Evolutionary conservation across 2,113 vertebrate species (phyloP).

Genomic region (Ciconia stormi): DNA sequence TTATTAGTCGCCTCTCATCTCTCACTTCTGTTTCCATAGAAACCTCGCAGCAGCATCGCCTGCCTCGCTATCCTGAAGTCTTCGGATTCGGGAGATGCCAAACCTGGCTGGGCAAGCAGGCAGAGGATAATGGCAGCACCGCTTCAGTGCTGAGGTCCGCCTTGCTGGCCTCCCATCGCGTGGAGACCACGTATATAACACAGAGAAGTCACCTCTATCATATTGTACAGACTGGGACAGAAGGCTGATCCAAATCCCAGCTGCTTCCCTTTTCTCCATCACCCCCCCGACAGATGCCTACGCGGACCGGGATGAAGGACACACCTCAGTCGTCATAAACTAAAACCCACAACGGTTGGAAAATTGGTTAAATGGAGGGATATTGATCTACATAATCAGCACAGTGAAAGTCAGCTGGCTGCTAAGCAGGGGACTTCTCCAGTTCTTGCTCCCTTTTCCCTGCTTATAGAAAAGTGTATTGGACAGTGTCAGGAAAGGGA

Average conservation of each 20-base stretch:
- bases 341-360: background rate
- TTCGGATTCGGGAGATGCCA: background rate
- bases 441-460: background rate
- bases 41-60: slow-evolving; percentile 40
- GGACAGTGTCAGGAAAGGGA: background rate
- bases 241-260: background rate
- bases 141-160: background rate
- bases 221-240: background rate
- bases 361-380: background rate
- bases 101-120: background rate
- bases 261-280: background rate
- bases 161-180: background rate
- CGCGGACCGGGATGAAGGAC: background rate
- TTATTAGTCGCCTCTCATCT: slow-evolving; percentile 55
- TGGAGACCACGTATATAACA: fast-evolving
- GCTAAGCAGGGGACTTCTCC: background rate
- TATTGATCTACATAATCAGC: background rate
- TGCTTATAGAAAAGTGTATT: background rate
- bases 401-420: background rate
- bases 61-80: background rate
- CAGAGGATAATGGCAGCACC: background rate
- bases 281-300: background rate
- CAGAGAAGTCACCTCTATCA: background rate
- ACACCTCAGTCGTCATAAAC: background rate
- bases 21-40: slow-evolving; percentile 64